A percentile compares a stretch with the other conserved stretches of the same genome.
Evolutionary conservation across 2,888 invertebrate species (phyloP).

Genomic region (Andrena haemorrhoa): DNA sequence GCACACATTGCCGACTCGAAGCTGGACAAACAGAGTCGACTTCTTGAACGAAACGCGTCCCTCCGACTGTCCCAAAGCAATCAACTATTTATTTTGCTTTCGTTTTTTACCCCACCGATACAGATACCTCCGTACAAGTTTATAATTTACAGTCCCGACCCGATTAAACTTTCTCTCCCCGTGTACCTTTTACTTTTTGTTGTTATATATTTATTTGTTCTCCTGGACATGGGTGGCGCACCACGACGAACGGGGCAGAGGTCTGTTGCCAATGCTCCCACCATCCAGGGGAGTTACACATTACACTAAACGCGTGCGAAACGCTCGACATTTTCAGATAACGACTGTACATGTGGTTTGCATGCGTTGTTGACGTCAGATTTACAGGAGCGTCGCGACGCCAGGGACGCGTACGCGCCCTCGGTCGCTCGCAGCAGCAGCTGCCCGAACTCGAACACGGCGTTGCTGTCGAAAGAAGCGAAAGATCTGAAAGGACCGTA

Average conservation of each 20-base stretch:
- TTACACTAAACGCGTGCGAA: slow-evolving; percentile 57
- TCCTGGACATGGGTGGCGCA: background rate
- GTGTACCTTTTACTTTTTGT: background rate
- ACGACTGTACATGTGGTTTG: slow-evolving; percentile 84
- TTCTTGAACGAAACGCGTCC: background rate
- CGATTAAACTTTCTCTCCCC: background rate
- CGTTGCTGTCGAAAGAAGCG: slow-evolving; percentile 83
- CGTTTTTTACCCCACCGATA: background rate
- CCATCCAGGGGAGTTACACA: background rate
- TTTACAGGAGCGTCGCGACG: slow-evolving; percentile 83
- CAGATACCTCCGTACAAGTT: background rate
- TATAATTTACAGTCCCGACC: background rate
- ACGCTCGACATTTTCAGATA: slow-evolving; percentile 80
- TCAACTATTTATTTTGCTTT: background rate
- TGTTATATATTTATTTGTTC: background rate
- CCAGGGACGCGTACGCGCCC: slow-evolving; percentile 78
- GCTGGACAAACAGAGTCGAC: background rate
- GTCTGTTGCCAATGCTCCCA: background rate
- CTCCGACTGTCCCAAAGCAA: background rate
- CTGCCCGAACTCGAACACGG: slow-evolving; percentile 83
- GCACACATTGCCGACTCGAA: background rate
- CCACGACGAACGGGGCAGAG: background rate
- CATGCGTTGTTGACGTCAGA: slow-evolving; percentile 84
- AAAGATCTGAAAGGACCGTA: slow-evolving; percentile 87
- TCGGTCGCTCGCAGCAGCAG: slow-evolving; percentile 83